Conservation (phyloP, 2,113 vertebrate species). For the Hydropotes inermis region DNA sequence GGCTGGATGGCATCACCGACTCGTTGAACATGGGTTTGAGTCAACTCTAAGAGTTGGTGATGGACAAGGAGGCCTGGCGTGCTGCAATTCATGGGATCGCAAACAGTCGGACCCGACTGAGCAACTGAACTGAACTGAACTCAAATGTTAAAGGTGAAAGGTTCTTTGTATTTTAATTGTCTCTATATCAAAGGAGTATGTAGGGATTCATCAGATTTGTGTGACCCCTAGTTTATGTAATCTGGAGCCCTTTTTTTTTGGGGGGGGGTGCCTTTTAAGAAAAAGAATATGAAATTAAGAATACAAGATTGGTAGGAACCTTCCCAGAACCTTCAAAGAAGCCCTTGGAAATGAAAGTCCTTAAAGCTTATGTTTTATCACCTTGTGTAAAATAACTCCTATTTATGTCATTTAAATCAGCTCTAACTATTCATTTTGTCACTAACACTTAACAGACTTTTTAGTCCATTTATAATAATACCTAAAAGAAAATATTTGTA, state of each 20-base stretch:
- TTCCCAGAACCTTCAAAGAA: not conserved
- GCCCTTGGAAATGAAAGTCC: not conserved
- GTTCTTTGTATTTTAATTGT: not conserved
- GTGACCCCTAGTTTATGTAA: not conserved
- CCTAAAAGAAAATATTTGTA: not conserved
- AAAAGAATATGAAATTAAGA: not conserved
- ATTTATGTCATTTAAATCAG: not conserved
- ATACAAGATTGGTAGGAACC: not conserved
- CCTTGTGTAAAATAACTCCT: not conserved
- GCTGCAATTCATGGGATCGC: no score
- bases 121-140: not conserved
- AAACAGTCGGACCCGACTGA: no score
- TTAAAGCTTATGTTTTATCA: not conserved
- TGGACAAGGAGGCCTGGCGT: no score
- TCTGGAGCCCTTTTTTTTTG: not conserved
- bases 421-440: not conserved
- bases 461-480: constrained; percentile 7
- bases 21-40: no score
- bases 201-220: not conserved
- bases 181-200: not conserved
- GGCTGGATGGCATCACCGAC: no score
- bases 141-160: not conserved
- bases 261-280: not conserved
- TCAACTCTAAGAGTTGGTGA: no score
- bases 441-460: not conserved